Evolutionary conservation across 2,888 invertebrate genomes (phyloP), one percentile per base, ranked within the genome.

Genomic region (Hydrotaea diabolus): DNA sequence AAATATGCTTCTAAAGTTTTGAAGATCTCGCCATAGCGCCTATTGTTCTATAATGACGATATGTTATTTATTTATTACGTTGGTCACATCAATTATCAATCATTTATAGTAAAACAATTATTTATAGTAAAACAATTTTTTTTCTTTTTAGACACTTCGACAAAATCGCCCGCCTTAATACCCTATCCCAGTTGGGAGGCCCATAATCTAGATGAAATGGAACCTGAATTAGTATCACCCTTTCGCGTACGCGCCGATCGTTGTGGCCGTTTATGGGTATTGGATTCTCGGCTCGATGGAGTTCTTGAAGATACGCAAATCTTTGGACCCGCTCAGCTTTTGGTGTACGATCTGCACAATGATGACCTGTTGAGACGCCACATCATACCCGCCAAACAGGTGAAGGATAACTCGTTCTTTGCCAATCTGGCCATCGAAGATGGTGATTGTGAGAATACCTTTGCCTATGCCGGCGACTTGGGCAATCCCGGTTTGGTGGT

Each of bases 111-210:
- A n/a, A n/a, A n/a, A n/a, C n/a, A n/a, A n/a, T n/a, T n/a, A n/a
- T n/a, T n/a, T n/a, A n/a, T n/a, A n/a, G n/a, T n/a, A n/a, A n/a
- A n/a, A n/a, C n/a, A n/a, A n/a, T n/a, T n/a, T n/a, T n/a, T n/a
- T 74, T n/a, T 55, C 76, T 74, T 82, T 94, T 36, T 93, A 96
- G 96, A 96, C 89, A 94, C 93, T 78, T 93, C 94, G 0, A 94
- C 93, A 0, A 94, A 93, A 79, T 95, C 96, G 5, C 96, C 97
- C 0, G 93, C 94, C 53, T 91, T 97, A 79, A 95, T 93, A n/a
- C 96, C 97, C 0, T 97, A 95, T 88, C 96, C 96, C 0, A 95
- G 95, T 87, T 97, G 96, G 96, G 94, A 95, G 82, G 95, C 96
- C 0, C 96, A 96, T 89, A 94, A 95, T 59, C 93, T 95, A 66